Conservation (phyloP, 2,797 vertebrate species). For the Nyctalus aviator region DNA sequence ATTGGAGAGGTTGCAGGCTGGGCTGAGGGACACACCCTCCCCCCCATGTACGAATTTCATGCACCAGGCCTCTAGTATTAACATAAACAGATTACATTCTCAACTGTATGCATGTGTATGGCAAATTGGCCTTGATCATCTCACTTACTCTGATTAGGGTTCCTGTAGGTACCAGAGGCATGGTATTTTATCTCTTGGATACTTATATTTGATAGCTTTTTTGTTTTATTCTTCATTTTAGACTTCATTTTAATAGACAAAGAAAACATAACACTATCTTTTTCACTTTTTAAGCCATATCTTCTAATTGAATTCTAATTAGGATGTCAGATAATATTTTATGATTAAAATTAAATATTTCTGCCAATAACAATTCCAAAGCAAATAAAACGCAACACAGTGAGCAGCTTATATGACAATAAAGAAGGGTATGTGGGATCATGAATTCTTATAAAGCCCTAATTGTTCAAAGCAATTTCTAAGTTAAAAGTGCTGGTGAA, state of each 20-base stretch:
- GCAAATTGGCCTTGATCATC: too few species aligned
- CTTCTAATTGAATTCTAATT: not conserved
- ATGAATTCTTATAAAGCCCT: not conserved
- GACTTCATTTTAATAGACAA: not conserved
- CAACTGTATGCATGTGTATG: too few species aligned
- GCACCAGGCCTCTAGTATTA: too few species aligned
- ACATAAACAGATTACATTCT: too few species aligned
- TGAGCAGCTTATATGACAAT: not conserved
- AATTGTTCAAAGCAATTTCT: not conserved
- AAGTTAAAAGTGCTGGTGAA: not conserved
- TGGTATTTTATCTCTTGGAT: not conserved
- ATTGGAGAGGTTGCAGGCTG: too few species aligned
- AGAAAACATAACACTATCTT: not conserved
- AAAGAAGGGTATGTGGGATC: not conserved
- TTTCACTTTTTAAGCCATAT: not conserved
- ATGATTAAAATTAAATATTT: not conserved
- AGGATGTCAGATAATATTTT: not conserved
- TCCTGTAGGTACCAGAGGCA: too few species aligned
- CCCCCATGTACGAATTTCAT: too few species aligned
- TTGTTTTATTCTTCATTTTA: not conserved
- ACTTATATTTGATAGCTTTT: not conserved
- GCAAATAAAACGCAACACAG: not conserved
- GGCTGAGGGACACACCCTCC: too few species aligned
- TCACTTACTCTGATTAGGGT: too few species aligned
- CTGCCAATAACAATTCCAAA: not conserved